Evolutionary conservation across 2,113 vertebrate genomes (phyloP), one percentile per base, ranked within the genome.

Genomic region (Cavia aperea): DNA sequence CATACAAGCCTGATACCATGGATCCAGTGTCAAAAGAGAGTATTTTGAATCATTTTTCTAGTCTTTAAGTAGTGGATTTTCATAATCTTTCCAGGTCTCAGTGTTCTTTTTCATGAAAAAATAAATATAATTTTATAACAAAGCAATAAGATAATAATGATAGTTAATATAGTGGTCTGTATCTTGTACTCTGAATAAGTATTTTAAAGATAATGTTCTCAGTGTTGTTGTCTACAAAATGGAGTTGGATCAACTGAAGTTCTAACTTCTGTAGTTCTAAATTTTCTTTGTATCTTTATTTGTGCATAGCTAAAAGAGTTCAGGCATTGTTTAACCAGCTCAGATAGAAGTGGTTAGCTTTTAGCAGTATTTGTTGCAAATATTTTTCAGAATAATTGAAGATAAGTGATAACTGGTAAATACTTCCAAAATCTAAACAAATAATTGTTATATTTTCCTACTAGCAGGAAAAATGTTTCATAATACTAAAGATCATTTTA

Each of bases 401-500:
- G 2, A 89, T 16, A 86, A n/a, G 46, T 56, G 21, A 81, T 78
- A 77, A 49, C 68, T 43, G 77, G 6, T 14, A 77, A 79, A 82
- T 92, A 23, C 6, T 12, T 33, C 31, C 1, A 78, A 13, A 91
- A 58, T 82, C 39, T 31, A 83, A 68, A 51, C 26, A 77, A 92
- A 84, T 87, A 66, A 90, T 72, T 39, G 62, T 3, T 62, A 46
- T 78, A 82, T 68, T 82, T 78, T 94, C 39, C 33, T 65, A 29
- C n/a, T 81, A 90, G 24, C 26, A 91, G 70, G 56, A 82, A 7
- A 92, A 78, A 66, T 4, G 56, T 82, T 86, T 63, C 91, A 86
- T 87, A 86, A 91, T 73, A 68, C 24, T 60, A 82, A 89, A 92
- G 21, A 51, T 86, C 24, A 31, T 62, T 95, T 90, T 83, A 79